These are phyloP conservation scores for Chiroxiphia lanceolata DNA, from an alignment of 2,797 vertebrate genomes.

Conservation along the genomic window DNA sequence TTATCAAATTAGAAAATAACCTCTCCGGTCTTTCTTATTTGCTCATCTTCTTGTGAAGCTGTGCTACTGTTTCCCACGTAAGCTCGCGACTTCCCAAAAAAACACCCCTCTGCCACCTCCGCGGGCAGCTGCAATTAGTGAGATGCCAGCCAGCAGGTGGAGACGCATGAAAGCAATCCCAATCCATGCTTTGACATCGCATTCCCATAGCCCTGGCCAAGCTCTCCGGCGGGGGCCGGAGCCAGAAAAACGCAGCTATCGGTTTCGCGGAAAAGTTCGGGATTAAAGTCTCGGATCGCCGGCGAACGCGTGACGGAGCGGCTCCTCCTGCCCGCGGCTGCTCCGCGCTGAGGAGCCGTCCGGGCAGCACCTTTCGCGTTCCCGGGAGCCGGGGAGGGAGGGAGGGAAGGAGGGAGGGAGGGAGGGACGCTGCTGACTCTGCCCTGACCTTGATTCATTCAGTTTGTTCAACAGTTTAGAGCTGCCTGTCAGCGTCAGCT, in stretches of 20 bases:
- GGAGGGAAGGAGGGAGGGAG: background rate
- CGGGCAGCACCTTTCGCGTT: background rate
- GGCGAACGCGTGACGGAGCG: background rate
- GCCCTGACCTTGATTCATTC: constrained; percentile 34
- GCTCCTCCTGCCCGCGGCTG: background rate
- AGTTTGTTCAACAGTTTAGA: background rate
- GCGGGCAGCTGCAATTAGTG: background rate
- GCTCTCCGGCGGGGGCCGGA: background rate
- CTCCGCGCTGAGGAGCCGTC: background rate
- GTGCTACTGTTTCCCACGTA: background rate
- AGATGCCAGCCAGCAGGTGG: constrained; percentile 73
- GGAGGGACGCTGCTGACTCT: background rate
- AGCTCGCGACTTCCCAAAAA: background rate
- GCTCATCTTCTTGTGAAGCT: background rate
- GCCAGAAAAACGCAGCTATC: background rate
- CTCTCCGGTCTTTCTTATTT: background rate
- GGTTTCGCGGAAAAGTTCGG: background rate
- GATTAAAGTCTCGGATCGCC: background rate
- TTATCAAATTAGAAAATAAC: background rate
- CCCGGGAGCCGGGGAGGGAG: background rate
- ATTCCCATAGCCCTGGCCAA: constrained; percentile 48
- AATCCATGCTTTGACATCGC: background rate
- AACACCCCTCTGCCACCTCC: background rate
- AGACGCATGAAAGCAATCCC: constrained; percentile 71
- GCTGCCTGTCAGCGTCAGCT: constrained; percentile 45